These are phyloP conservation scores for Atrichornis clamosus DNA, from an alignment of 2,113 vertebrate genomes.

Conservation along the genomic window DNA sequence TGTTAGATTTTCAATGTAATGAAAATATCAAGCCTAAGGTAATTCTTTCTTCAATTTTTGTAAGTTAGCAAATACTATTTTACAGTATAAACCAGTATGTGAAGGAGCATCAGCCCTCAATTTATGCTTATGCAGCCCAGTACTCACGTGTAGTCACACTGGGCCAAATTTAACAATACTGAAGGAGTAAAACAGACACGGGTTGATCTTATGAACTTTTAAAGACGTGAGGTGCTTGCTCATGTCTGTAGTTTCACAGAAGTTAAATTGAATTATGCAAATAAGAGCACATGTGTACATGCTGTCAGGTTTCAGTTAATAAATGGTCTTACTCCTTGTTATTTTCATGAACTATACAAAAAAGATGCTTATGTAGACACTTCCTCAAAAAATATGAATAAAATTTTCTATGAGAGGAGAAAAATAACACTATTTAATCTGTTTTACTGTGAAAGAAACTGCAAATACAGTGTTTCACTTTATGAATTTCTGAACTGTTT, in stretches of 20 bases:
- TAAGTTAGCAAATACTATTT: background rate
- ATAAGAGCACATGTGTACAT: background rate
- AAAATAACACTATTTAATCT: background rate
- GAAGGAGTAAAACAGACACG: background rate
- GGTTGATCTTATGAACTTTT: background rate
- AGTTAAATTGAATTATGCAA: conserved; percentile 11
- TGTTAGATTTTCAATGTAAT: background rate
- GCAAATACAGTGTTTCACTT: background rate
- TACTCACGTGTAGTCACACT: background rate
- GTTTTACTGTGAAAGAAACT: background rate
- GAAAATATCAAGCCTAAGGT: background rate
- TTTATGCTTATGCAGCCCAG: background rate
- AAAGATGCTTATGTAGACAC: background rate
- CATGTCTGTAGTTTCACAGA: background rate
- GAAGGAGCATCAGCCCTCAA: background rate
- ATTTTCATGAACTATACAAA: background rate
- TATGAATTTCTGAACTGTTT: background rate
- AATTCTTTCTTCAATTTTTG: background rate
- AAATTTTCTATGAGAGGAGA: background rate
- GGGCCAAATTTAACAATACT: background rate
- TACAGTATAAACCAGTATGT: background rate
- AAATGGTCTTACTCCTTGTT: background rate
- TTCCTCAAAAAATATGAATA: background rate
- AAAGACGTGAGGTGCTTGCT: background rate
- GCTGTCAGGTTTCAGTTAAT: background rate